Percentiles rank a stretch among this genome's conserved stretches.
Evolutionary conservation across 2,888 invertebrate genomes (phyloP).

Genomic region (Macroteleia sp.): DNA sequence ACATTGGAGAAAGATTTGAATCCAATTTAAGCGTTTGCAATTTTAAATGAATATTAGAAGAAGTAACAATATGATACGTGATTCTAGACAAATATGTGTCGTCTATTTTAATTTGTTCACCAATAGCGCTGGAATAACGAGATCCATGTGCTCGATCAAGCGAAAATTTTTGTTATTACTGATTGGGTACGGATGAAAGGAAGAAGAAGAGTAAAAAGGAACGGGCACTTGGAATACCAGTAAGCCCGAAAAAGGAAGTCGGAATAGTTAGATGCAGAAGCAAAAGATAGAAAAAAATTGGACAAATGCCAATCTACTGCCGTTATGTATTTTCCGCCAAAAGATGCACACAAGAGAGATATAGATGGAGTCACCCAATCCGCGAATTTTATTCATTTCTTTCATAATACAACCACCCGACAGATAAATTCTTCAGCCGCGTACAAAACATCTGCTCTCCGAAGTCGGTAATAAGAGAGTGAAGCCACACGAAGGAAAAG

Average conservation of each 20-base stretch:
- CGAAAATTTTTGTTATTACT: slow-evolving; percentile 78
- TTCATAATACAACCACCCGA: slow-evolving; percentile 58
- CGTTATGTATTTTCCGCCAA: slow-evolving; percentile 70
- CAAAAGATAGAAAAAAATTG: slow-evolving; percentile 67
- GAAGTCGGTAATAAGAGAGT: slow-evolving; percentile 35
- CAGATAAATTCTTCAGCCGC: slow-evolving; percentile 57
- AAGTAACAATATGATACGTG: too few relatives aligned
- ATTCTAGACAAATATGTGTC: slow-evolving; percentile 37
- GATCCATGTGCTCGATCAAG: slow-evolving; percentile 80
- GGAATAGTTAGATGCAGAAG: slow-evolving; percentile 49
- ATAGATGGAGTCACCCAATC: slow-evolving; percentile 70
- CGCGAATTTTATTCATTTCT: slow-evolving; percentile 75
- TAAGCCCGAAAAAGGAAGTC: slow-evolving; percentile 56
- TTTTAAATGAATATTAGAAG: too few relatives aligned
- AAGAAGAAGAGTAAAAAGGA: slow-evolving; percentile 44
- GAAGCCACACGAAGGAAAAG: slow-evolving; percentile 30
- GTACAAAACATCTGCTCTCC: slow-evolving; percentile 35
- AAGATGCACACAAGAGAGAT: slow-evolving; percentile 47
- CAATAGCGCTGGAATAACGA: slow-evolving; percentile 70
- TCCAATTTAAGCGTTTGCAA: slow-evolving; percentile 13
- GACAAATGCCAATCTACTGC: slow-evolving; percentile 77
- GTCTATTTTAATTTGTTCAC: slow-evolving; percentile 20
- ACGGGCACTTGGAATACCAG: slow-evolving; percentile 53
- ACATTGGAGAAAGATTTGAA: slow-evolving; percentile 10
- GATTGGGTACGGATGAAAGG: slow-evolving; percentile 72